Evolutionary conservation across 2,797 vertebrate genomes (phyloP), one percentile per base, ranked within the genome.

Genomic region (Cheirogaleus major): DNA sequence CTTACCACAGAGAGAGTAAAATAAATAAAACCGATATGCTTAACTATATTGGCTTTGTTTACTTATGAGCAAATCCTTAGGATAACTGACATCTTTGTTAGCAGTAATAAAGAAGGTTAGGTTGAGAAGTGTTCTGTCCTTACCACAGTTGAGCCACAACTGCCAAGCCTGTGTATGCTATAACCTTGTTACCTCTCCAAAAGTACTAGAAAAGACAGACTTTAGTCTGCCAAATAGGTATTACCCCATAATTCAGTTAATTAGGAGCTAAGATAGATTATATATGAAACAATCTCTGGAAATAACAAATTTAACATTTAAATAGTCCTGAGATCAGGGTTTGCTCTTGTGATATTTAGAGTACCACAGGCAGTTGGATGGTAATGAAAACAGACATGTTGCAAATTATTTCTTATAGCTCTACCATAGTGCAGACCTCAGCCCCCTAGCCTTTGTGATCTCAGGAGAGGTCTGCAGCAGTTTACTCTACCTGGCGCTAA

Each of bases 1-100:
- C 45, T 94, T 85, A 84, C n/a, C 10, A 89, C 8, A 61, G 18
- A 78, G 59, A 94, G 4, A 93, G 13, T 45, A 83, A 95, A 92
- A n/a, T 90, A 93, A 95, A 93, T 61, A 92, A 95, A 96, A 91
- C 23, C 30, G 89, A 22, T 45, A 79, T 88, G 65, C 25, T 69
- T 84, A 76, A 73, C 48, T 94, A 55, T 87, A 67, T 73, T 91
- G 83, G 65, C 18, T 81, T 91, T 82, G 45, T 88, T 95, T 91
- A 65, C 65, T 82, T 91, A 57, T 86, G 22, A 97, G 76, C 2
- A 93, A 87, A 88, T 63, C 12, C 7, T 27, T 88, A 78, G 63
- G 48, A 82, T 43, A 89, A 93, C 22, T 81, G 72, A 78, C 57
- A 87, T 81, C 45, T 80, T 89, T 82, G 45, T 78, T 95, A 70